phyloP scores from a whole-genome alignment of 2,888 invertebrate genomes.

The Thysanoteuthis rhombus region DNA sequence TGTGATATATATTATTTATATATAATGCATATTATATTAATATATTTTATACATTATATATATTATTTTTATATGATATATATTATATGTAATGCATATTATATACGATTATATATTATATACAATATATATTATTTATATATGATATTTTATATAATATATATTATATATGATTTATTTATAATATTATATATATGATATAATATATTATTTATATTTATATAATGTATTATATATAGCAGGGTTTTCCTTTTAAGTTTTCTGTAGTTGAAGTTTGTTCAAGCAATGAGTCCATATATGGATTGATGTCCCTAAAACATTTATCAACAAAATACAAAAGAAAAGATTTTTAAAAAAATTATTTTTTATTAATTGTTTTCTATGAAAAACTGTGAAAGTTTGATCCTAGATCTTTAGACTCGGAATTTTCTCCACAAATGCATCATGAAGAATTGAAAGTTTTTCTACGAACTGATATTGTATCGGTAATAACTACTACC shows the following conservation, averaged over 20 bases:
- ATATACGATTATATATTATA: no score
- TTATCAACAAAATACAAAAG: not conserved
- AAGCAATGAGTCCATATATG: not conserved
- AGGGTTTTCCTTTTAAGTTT: not conserved
- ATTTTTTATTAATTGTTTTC: not conserved
- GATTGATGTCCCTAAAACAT: not conserved
- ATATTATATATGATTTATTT: no score
- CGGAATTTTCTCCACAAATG: not conserved
- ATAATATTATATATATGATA: no score
- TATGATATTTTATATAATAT: no score
- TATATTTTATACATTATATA: no score
- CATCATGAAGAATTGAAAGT: not conserved
- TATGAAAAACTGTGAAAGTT: not conserved
- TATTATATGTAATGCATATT: no score
- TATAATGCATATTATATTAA: not conserved
- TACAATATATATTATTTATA: no score
- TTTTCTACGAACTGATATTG: constrained; percentile 14
- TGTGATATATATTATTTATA: not conserved
- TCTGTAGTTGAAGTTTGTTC: not conserved
- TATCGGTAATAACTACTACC: not conserved
- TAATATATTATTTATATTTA: not conserved
- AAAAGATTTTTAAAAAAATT: not conserved
- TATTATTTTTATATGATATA: not conserved
- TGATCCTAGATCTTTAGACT: not conserved
- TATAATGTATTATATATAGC: not conserved